Percentiles rank a stretch among this genome's conserved stretches.
Conservation (phyloP, 2,113 vertebrate species). For the Donacobius atricapilla region DNA sequence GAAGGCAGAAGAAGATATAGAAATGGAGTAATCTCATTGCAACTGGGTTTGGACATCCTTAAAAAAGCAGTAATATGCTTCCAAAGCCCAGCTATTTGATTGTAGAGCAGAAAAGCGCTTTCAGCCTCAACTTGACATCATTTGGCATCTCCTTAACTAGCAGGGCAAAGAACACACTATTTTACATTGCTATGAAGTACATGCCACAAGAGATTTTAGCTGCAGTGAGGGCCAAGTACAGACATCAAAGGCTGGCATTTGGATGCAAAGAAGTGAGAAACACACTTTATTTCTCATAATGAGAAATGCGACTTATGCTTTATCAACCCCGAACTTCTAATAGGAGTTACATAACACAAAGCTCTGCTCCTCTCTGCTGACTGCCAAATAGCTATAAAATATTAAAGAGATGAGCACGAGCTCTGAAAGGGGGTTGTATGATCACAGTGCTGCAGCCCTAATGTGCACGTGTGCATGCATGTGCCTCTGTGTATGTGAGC, state of each 20-base stretch:
- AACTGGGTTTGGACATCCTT: background rate
- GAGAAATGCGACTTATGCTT: background rate
- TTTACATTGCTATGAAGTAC: constrained; percentile 4
- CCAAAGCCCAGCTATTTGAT: background rate
- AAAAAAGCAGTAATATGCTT: background rate
- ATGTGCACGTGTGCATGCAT: background rate
- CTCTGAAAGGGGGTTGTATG: background rate
- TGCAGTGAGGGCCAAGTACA: background rate
- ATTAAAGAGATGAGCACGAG: constrained; percentile 35
- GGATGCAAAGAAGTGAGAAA: constrained; percentile 29
- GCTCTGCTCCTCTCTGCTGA: constrained; percentile 13
- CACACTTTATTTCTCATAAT: constrained; percentile 26
- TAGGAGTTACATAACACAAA: constrained; percentile 30
- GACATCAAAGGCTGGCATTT: constrained; percentile 40
- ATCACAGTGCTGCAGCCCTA: background rate
- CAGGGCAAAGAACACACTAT: background rate
- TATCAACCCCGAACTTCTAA: constrained; percentile 25
- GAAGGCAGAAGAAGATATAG: background rate
- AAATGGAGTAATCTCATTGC: background rate
- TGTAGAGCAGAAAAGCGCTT: background rate
- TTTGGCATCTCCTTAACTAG: constrained; percentile 11
- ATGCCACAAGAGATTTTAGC: constrained; percentile 31
- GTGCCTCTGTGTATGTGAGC: background rate
- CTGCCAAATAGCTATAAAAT: constrained; percentile 39
- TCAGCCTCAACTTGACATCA: constrained; percentile 15